Base-by-base conservation (phyloP, 1,140 invertebrate genomes). In the Cephus cinctus region DNA sequence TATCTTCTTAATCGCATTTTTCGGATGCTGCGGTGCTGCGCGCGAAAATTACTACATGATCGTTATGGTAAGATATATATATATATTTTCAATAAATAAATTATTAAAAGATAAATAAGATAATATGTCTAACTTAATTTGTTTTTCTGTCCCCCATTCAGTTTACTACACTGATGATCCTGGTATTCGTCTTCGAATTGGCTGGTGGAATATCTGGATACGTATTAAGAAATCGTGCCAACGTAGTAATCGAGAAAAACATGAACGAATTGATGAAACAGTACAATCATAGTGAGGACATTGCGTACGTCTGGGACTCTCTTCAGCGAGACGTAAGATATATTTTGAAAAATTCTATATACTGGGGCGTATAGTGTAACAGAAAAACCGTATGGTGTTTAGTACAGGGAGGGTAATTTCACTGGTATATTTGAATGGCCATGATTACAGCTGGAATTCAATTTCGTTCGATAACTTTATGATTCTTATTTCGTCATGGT, bases 21-120 rank as follows among this genome's bases (percentile, higher is more conserved):
- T 92, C 52, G 92, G 92, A 55, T 94, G 91, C 72, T 94, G 89
- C 71, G 92, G 92, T 20, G 90, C 90, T 1, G 78, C 87, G 22
- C 86, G 83, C 63, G 89, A 93, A 68, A 92, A 85, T 65, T 85
- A 89, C 56, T 89, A 87, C 64, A 86, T 94, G 82, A 82, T 89
- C 20, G 76, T 90, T 27, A 86, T 84, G 60, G 87, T 89, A 79
- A 79, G 68, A 54, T 57, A 47, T 18, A 32, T 20, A 27, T 23
- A 19, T 31, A 16, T 30, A 31, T 18, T 4, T 31, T 14, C 0
- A 41, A 11, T 38, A 20, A 14, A 30, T 25, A 16, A n/a, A 32
- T n/a, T n/a, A 43, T 16, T 21, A 40, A 42, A 30, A 11, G 18
- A 15, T 25, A 34, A 25, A 34, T 44, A 30, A 39, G n/a, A n/a